Conservation (phyloP, 2,113 vertebrate genomes). For the Urocynchramus pylzowi region DNA sequence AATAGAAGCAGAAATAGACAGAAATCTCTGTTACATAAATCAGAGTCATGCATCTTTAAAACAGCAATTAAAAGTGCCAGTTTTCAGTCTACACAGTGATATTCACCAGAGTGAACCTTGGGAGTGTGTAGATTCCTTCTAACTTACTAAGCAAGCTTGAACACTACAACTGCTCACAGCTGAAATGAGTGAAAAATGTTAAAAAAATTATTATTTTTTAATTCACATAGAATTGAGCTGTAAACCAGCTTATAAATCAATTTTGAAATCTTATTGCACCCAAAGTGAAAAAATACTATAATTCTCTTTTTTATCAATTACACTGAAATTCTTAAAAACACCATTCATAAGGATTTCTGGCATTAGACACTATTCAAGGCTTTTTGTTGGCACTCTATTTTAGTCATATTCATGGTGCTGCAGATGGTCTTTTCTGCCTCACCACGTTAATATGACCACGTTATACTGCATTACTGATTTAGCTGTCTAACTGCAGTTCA, state of each 20-base stretch:
- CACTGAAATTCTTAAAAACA: slow-evolving; percentile 5
- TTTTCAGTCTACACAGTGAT: neutral
- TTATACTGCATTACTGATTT: slow-evolving; percentile 75
- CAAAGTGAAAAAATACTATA: slow-evolving; percentile 9
- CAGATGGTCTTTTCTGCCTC: slow-evolving; percentile 76
- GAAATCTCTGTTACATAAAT: neutral
- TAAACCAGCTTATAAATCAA: slow-evolving; percentile 48
- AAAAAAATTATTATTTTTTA: slow-evolving; percentile 21
- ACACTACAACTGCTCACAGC: neutral
- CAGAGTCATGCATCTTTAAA: neutral
- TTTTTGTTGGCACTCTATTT: slow-evolving; percentile 53
- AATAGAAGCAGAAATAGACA: too few species aligned
- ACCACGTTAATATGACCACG: slow-evolving; percentile 68
- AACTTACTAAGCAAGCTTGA: neutral
- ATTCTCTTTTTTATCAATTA: slow-evolving; percentile 30
- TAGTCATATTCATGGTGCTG: slow-evolving; percentile 55
- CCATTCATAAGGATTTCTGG: slow-evolving; percentile 51
- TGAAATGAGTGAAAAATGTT: slow-evolving; percentile 31
- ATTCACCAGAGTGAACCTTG: neutral
- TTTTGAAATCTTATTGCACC: slow-evolving; percentile 43
- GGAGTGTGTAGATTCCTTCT: slow-evolving; percentile 1
- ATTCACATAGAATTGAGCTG: slow-evolving; percentile 20
- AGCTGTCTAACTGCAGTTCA: slow-evolving; percentile 73
- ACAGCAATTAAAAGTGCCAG: neutral
- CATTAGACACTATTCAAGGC: slow-evolving; percentile 13